Evolutionary conservation across 2,113 vertebrate genomes (phyloP), one percentile per base, ranked within the genome.

Genomic region (Dicentrarchus labrax): DNA sequence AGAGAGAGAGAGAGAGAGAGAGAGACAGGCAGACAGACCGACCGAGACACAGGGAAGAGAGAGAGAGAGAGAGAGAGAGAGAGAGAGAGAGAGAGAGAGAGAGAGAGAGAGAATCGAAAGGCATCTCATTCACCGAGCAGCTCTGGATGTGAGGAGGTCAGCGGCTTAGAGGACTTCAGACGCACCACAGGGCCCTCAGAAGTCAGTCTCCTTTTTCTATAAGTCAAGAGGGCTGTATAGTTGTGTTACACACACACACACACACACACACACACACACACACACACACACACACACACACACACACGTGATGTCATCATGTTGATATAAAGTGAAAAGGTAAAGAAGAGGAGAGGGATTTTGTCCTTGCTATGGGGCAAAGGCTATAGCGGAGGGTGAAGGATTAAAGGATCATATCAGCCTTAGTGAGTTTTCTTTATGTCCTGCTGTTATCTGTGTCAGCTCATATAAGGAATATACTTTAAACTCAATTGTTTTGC

Each of bases 371-470:
- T 83, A 51, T 16, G 45, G 90, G 78, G 76, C 83, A 91, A 80
- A 90, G 81, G 90, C 77, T 86, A 72, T 73, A 83, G 62, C 84
- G 61, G 39, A 90, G 85, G 79, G 73, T 57, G 53, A 79, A 84
- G 88, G 89, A 92, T 90, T 92, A 90, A 89, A 90, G 89, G 88
- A 91, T 88, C 82, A 83, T 85, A 80, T 85, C 65, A 83, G 87
- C 56, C 70, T 78, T 54, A 15, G 62, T 50, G 73, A 74, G 61
- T 86, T 86, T 79, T 61, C 72, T 79, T 79, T 64, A 70, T 89
- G 80, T 75, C 83, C 82, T 48, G 79, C 82, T 84, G 80, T 56
- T 84, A 76, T 74, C 76, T 66, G 48, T 82, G 41, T 91, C 81
- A 67, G 60, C 59, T 39, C 59, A 43, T 72, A 73, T 41, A 21